Conservation (phyloP, 2,888 invertebrate species). For the Acheta domesticus region DNA sequence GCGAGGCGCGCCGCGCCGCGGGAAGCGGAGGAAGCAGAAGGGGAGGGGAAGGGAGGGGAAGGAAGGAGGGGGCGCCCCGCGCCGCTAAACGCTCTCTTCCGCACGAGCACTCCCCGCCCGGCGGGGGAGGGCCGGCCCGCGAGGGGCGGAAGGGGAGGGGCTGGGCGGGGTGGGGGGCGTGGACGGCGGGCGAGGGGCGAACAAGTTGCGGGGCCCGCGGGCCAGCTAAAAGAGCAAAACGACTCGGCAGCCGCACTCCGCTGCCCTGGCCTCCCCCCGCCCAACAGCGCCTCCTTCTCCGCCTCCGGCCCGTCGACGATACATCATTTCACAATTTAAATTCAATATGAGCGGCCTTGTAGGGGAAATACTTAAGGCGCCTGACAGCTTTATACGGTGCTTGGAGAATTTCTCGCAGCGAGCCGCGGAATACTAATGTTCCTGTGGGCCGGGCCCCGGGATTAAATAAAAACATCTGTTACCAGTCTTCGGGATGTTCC, state of each 20-base stretch:
- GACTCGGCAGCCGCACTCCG: neutral
- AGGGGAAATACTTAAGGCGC: conserved; percentile 3
- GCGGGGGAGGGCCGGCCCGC: neutral
- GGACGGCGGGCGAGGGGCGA: neutral
- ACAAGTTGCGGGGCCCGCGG: neutral
- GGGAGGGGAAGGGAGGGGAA: neutral
- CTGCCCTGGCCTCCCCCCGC: neutral
- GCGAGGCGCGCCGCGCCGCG: too few species aligned
- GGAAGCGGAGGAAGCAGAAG: neutral
- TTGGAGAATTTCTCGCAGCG: conserved; percentile 3
- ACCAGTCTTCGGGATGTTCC: conserved; percentile 18
- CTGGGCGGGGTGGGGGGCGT: neutral
- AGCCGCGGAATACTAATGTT: neutral
- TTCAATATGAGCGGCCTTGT: conserved; percentile 3
- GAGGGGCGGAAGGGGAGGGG: neutral
- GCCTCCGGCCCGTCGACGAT: neutral
- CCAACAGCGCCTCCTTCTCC: neutral
- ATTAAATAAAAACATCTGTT: conserved; percentile 3
- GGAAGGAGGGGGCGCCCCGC: neutral
- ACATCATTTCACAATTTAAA: conserved; percentile 18
- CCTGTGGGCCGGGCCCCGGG: neutral
- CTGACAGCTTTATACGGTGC: conserved; percentile 18
- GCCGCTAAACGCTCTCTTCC: conserved; percentile 4
- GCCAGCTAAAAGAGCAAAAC: neutral
- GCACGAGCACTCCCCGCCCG: neutral